phyloP scores from a whole-genome alignment of 2,888 invertebrate species.

The Schizaphis graminum region DNA sequence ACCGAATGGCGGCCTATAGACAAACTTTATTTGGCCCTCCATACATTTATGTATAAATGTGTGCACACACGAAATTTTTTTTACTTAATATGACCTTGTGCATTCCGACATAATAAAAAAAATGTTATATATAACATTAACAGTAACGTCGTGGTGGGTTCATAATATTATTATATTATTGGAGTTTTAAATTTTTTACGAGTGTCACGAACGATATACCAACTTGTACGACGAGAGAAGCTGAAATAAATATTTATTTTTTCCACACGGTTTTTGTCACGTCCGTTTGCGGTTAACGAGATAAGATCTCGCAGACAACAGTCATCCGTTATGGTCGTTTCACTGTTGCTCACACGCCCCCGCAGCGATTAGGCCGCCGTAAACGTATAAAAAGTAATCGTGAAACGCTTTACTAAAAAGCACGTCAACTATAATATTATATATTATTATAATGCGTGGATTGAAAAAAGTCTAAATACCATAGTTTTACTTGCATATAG shows the following conservation, averaged over 20 bases:
- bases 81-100: neutral
- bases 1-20: neutral
- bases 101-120: neutral
- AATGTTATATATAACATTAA: neutral
- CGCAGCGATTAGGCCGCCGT: constrained; percentile 5
- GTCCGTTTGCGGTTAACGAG: constrained; percentile 1
- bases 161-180: neutral
- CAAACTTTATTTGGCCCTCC: neutral
- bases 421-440: neutral
- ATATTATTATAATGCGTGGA: neutral
- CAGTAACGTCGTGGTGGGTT: neutral
- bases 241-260: constrained; percentile 8
- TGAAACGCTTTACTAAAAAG: neutral
- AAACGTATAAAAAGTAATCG: neutral
- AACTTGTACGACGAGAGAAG: neutral
- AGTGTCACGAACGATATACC: neutral
- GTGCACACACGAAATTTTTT: neutral
- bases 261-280: constrained; percentile 2
- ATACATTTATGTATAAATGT: neutral
- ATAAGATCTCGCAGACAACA: constrained; percentile 16
- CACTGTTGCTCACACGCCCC: neutral
- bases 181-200: neutral
- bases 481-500: neutral
- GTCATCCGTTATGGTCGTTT: neutral
- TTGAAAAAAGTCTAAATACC: neutral